These are phyloP conservation scores for Azemiops feae DNA, from an alignment of 2,113 vertebrate genomes.

Conservation along the genomic window DNA sequence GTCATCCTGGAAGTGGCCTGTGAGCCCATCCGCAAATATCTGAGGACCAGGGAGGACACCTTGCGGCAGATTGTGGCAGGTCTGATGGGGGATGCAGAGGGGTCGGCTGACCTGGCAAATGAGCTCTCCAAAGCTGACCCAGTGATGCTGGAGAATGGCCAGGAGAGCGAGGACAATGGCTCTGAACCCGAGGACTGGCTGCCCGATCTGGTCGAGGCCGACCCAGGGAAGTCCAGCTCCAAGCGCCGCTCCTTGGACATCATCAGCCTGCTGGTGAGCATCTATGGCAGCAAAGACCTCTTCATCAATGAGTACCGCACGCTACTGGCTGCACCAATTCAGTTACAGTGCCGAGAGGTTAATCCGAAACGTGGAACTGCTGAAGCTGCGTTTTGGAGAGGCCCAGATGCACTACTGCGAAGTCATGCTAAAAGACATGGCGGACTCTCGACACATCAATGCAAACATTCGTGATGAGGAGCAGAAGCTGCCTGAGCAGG, in stretches of 20 bases:
- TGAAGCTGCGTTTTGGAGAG: conserved; percentile 96
- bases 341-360: conserved; percentile 97
- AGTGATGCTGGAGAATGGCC: conserved; percentile 87
- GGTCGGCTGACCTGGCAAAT: conserved; percentile 87
- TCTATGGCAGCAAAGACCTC: conserved; percentile 96
- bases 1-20: conserved; percentile 95
- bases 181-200: conserved; percentile 90
- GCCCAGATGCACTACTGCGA: conserved; percentile 98
- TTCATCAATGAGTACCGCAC: conserved; percentile 96
- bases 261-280: conserved; percentile 97
- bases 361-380: conserved; percentile 95
- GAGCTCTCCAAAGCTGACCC: conserved; percentile 94
- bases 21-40: conserved; percentile 93
- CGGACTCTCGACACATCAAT: conserved; percentile 92
- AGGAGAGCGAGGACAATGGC: conserved; percentile 94
- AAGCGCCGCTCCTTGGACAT: conserved; percentile 94
- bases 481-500: conserved; percentile 79
- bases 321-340: conserved; percentile 91
- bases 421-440: conserved; percentile 98
- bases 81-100: conserved; percentile 90
- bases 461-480: conserved; percentile 92
- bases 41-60: conserved; percentile 94
- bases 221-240: conserved; percentile 88
- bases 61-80: conserved; percentile 95
- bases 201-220: conserved; percentile 91